A percentile compares a stretch with the other conserved stretches of the same genome.
Evolutionary conservation across 2,113 vertebrate genomes (phyloP).

Genomic region (Mastomys natalensis): DNA sequence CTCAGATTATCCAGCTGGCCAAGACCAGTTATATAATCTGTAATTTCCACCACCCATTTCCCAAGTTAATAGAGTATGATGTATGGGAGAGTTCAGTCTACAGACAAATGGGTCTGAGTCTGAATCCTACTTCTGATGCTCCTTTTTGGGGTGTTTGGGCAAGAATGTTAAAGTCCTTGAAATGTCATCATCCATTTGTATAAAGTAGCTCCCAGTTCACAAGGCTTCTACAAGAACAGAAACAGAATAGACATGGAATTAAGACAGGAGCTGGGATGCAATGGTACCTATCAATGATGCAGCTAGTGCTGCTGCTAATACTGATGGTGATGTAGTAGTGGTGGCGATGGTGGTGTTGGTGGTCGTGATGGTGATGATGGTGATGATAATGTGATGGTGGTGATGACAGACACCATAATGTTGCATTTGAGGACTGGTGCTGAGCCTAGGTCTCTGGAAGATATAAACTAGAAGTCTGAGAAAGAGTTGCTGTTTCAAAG

Average conservation of each 20-base stretch:
- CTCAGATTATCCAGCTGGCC: background rate
- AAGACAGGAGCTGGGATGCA: background rate
- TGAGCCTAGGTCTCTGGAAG: background rate
- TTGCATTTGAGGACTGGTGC: background rate
- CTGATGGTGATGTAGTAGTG: background rate
- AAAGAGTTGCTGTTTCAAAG: background rate
- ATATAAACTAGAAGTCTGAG: constrained; percentile 1
- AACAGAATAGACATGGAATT: background rate
- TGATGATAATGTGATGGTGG: background rate
- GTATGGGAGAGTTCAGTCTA: background rate
- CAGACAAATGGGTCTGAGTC: background rate
- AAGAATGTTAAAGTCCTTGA: background rate
- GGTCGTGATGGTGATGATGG: too few species aligned
- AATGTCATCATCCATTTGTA: background rate
- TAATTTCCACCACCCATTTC: background rate
- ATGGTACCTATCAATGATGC: background rate
- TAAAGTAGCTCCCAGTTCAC: background rate
- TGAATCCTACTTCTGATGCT: background rate
- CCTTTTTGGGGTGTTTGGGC: background rate
- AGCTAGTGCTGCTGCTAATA: background rate
- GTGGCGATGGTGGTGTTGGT: background rate
- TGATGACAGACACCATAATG: background rate
- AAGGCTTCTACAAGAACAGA: background rate
- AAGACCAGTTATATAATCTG: background rate
- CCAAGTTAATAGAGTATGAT: background rate